These are phyloP conservation scores for Etia nguti DNA, from an alignment of 2,113 vertebrate species.

Conservation along the genomic window DNA sequence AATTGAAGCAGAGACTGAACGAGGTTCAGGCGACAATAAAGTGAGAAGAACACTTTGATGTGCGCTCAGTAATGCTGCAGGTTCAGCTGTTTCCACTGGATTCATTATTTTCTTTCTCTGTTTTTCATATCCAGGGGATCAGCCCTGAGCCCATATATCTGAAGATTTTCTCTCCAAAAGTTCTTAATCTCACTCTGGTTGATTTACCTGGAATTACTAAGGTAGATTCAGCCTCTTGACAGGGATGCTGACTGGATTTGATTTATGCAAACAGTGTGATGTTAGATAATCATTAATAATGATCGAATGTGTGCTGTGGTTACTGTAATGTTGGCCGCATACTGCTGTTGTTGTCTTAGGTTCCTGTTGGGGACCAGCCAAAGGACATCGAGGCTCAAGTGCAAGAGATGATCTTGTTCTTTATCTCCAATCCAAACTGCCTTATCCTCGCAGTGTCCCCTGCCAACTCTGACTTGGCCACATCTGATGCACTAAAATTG, in stretches of 20 bases:
- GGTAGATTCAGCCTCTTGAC: conserved; percentile 44
- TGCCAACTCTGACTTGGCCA: conserved; percentile 80
- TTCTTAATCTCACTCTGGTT: conserved; percentile 77
- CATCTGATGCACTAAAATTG: conserved; percentile 77
- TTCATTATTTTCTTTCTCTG: neutral
- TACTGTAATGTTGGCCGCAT: neutral
- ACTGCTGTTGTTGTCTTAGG: conserved; percentile 46
- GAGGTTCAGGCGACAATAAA: conserved; percentile 74
- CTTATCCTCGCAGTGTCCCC: conserved; percentile 77
- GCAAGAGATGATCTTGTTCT: conserved; percentile 76
- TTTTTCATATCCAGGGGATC: conserved; percentile 66
- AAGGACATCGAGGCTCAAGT: conserved; percentile 77
- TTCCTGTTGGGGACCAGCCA: conserved; percentile 79
- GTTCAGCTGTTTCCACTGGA: neutral
- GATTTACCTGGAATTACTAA: conserved; percentile 82
- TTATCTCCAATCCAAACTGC: conserved; percentile 78
- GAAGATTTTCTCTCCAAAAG: conserved; percentile 78
- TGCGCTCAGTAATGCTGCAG: neutral
- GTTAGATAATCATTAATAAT: neutral
- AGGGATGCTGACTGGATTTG: neutral
- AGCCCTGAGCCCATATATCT: conserved; percentile 75
- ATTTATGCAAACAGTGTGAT: neutral
- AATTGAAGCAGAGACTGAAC: conserved; percentile 76
- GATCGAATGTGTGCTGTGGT: neutral
- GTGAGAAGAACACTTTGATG: conserved; percentile 26